Percentiles rank a stretch among this genome's conserved stretches.
Evolutionary conservation across 1,140 invertebrate species (phyloP).

Genomic region (Formica selysi): DNA sequence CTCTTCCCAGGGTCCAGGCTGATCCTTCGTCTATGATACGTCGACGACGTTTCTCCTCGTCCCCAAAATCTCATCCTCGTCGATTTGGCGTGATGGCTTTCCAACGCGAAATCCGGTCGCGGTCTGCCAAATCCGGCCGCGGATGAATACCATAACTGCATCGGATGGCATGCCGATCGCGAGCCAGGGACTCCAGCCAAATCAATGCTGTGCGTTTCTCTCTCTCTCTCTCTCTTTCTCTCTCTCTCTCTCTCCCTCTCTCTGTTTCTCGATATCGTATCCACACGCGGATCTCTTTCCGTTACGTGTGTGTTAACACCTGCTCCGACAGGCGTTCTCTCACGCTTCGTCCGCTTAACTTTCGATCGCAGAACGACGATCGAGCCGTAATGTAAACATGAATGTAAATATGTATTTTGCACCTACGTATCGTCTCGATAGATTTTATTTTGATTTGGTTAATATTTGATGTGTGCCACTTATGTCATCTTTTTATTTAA

Average conservation of each 20-base stretch:
- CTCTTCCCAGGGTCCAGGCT: too few species aligned
- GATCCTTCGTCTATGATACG: not conserved
- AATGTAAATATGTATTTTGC: constrained; percentile 16
- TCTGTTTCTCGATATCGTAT: not conserved
- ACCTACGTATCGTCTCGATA: not conserved
- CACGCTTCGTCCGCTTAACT: not conserved
- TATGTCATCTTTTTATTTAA: not conserved
- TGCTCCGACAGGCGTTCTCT: constrained; percentile 16
- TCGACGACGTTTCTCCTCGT: not conserved
- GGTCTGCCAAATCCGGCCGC: constrained; percentile 55
- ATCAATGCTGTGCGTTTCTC: constrained; percentile 20
- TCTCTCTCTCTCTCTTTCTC: not conserved
- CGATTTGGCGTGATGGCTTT: constrained; percentile 26
- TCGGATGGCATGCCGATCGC: constrained; percentile 43
- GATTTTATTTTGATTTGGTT: constrained; percentile 28
- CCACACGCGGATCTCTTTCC: constrained; percentile 16
- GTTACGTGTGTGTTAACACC: constrained; percentile 27
- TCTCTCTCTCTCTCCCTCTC: not conserved
- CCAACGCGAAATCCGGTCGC: constrained; percentile 56
- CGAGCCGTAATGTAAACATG: constrained; percentile 15
- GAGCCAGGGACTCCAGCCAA: constrained; percentile 55
- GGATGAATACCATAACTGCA: constrained; percentile 61
- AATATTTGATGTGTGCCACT: not conserved
- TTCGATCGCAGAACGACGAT: constrained; percentile 30
- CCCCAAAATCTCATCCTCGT: constrained; percentile 4